Percentiles rank a stretch among this genome's conserved stretches.
phyloP scores from a whole-genome alignment of 2,888 invertebrate genomes.

The Elegia similella region DNA sequence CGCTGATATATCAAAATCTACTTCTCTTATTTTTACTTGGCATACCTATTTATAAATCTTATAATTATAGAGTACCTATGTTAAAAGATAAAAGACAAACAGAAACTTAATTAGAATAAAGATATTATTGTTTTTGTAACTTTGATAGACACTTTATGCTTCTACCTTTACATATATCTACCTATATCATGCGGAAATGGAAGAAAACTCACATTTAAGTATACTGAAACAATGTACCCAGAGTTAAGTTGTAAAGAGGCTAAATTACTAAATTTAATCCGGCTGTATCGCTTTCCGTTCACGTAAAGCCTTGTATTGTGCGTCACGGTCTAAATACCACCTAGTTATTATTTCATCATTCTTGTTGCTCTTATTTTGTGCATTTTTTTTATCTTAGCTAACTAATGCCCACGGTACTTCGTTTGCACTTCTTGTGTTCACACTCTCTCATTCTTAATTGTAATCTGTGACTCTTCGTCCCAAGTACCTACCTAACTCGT shows the following conservation, averaged over 20 bases:
- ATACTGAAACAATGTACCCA: not conserved
- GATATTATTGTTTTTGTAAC: too few relatives aligned
- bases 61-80: too few relatives aligned
- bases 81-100: too few relatives aligned
- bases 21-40: too few relatives aligned
- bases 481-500: too few relatives aligned
- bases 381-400: not conserved
- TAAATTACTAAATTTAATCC: conserved; percentile 4
- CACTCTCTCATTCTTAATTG: too few relatives aligned
- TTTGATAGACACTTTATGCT: too few relatives aligned
- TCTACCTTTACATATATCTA: too few relatives aligned
- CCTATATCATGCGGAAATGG: not conserved
- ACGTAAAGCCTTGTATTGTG: conserved; percentile 45
- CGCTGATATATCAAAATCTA: too few relatives aligned
- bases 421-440: not conserved
- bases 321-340: conserved; percentile 63
- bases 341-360: conserved; percentile 40
- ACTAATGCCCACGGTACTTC: not conserved
- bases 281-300: conserved; percentile 41
- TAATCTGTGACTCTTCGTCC: too few relatives aligned
- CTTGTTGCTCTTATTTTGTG: conserved; percentile 21
- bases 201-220: not conserved
- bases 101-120: too few relatives aligned
- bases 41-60: too few relatives aligned
- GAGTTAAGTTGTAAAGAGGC: not conserved